These are phyloP conservation scores for Spilarctia lutea DNA, from an alignment of 2,888 invertebrate genomes.

Conservation along the genomic window DNA sequence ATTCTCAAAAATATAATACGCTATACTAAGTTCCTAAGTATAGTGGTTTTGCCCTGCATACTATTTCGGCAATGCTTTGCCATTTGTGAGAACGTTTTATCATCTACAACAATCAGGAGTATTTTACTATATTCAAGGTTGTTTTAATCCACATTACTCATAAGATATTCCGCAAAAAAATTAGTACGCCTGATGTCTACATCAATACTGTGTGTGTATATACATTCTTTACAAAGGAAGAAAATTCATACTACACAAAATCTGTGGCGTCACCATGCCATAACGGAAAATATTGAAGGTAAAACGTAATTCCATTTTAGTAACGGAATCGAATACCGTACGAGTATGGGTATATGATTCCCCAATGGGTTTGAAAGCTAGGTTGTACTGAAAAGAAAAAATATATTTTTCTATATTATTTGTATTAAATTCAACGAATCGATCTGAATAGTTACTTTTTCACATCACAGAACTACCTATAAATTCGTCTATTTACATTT, in stretches of 20 bases:
- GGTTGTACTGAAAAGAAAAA: constrained; percentile 35
- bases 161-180: neutral
- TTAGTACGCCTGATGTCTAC: neutral
- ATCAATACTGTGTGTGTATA: neutral
- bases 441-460: neutral
- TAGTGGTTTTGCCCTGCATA: neutral
- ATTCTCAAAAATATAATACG: neutral
- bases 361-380: constrained; percentile 27
- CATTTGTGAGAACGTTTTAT: neutral
- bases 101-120: neutral
- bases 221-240: neutral
- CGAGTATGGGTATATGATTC: constrained; percentile 38
- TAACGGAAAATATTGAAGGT: constrained; percentile 7
- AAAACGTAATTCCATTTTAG: constrained; percentile 27
- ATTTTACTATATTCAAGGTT: constrained; percentile 9
- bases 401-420: neutral
- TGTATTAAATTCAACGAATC: neutral
- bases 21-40: neutral
- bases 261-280: neutral
- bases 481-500: no score
- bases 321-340: constrained; percentile 21
- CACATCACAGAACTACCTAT: no score
- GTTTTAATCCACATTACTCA: constrained; percentile 1
- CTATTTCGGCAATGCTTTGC: neutral
- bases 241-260: neutral